Base-by-base conservation (phyloP, 1,140 invertebrate species). In the Delia radicum region DNA sequence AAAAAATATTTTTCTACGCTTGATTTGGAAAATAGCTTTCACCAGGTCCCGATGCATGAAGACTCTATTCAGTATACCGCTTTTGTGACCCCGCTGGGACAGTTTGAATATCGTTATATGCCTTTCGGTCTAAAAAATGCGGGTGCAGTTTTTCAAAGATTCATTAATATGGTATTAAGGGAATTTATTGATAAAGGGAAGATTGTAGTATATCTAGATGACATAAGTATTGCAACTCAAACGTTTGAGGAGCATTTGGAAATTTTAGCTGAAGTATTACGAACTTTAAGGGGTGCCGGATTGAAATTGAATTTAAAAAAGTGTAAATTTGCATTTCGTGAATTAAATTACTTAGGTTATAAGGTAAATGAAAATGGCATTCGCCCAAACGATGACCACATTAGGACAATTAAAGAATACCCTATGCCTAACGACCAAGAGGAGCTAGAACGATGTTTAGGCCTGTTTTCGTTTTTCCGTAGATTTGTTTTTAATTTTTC, bases 61-160 rank as follows among this genome's bases (percentile, higher is more conserved):
- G 31, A 79, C 2, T 87, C 71, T 8, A 73, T 48, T 27, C 24
- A 46, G 5, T 46, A 37, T 15, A 73, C 71, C 26, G 71, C 71
- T 4, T 73, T 46, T 28, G 71, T 73, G 2, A 73, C 71, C 7
- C 71, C 33, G 6, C 10, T 37, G 6, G 71, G 71, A 18, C 71
- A 73, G 27, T 73, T 42, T 26, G 71, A 73, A 12, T 73, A 48
- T 46, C n/a, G 26, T 18, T 28, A 4, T 10, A 73, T 73, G 71
- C 37, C 37, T 27, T 73, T 73, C n/a, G 37, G 71, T 1, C 71
- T 73, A 5, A 46, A 55, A 18, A 73, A 73, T 26, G 24, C 71
- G 1, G n/a, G n/a, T 26, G 15, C 26, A 3, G 26, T 27, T 3
- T 48, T 46, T 18, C 71, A 42, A 27, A 37, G 31, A 2, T 21